phyloP scores from a whole-genome alignment of 2,797 vertebrate genomes.

The Pipistrellus nathusii region DNA sequence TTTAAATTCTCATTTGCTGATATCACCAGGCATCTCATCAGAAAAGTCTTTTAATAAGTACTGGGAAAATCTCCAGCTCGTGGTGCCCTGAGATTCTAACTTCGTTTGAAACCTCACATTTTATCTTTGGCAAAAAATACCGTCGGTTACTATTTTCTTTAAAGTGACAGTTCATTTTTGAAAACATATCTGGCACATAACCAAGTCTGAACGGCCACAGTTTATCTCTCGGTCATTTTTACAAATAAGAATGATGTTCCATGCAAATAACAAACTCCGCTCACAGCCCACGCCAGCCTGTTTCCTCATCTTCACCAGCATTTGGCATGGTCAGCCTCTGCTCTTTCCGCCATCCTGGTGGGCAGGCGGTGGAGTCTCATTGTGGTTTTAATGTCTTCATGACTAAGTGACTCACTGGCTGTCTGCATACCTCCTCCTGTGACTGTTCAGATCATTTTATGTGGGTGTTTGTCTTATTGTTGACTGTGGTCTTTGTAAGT shows the following conservation, averaged over 20 bases:
- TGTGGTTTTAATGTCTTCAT: neutral
- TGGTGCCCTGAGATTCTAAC: neutral
- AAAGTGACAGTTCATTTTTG: neutral
- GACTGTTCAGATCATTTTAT: neutral
- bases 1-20: neutral
- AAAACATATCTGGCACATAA: neutral
- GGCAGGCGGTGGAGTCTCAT: fast-evolving
- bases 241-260: neutral
- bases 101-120: neutral
- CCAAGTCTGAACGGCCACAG: neutral
- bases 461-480: neutral
- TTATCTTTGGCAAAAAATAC: neutral
- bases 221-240: neutral
- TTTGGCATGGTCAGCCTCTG: too few relatives aligned
- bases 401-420: neutral
- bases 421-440: neutral
- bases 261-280: neutral
- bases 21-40: neutral
- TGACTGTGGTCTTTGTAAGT: neutral
- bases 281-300: fast-evolving
- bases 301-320: neutral
- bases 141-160: neutral
- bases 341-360: neutral
- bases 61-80: neutral
- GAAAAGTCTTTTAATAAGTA: neutral